A percentile compares a stretch with the other conserved stretches of the same genome.
These are phyloP conservation scores for Stegostoma tigrinum DNA, from an alignment of 2,113 vertebrate genomes.

Conservation along the genomic window DNA sequence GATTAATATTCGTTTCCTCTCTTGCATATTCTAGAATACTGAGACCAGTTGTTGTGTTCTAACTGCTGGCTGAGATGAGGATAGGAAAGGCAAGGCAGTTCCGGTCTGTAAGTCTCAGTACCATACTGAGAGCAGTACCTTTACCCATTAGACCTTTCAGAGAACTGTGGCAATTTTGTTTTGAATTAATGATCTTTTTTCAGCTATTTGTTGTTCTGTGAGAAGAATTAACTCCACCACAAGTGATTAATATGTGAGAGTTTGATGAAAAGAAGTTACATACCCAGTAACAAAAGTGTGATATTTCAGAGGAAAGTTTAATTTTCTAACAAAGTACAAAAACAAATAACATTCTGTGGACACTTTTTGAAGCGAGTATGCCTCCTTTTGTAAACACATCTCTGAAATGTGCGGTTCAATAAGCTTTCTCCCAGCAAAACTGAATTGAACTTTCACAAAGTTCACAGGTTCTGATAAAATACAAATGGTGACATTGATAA, in stretches of 20 bases:
- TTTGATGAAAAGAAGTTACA: neutral
- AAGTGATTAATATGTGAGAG: neutral
- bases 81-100: neutral
- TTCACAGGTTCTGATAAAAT: neutral
- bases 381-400: neutral
- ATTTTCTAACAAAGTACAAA: neutral
- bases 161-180: neutral
- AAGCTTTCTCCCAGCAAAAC: neutral
- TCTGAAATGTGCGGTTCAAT: neutral
- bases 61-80: neutral
- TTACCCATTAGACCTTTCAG: neutral
- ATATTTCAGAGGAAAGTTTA: conserved; percentile 1
- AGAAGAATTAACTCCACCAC: neutral
- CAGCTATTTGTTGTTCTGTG: neutral
- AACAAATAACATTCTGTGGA: neutral
- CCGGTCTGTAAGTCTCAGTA: neutral
- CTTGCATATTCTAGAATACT: neutral
- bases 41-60: neutral
- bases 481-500: neutral
- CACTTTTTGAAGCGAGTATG: neutral
- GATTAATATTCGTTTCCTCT: neutral
- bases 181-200: neutral
- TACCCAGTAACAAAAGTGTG: neutral
- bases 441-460: neutral
- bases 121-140: neutral